A percentile compares a stretch with the other conserved stretches of the same genome.
phyloP scores from a whole-genome alignment of 2,113 vertebrate species.

The Aegithalos caudatus region DNA sequence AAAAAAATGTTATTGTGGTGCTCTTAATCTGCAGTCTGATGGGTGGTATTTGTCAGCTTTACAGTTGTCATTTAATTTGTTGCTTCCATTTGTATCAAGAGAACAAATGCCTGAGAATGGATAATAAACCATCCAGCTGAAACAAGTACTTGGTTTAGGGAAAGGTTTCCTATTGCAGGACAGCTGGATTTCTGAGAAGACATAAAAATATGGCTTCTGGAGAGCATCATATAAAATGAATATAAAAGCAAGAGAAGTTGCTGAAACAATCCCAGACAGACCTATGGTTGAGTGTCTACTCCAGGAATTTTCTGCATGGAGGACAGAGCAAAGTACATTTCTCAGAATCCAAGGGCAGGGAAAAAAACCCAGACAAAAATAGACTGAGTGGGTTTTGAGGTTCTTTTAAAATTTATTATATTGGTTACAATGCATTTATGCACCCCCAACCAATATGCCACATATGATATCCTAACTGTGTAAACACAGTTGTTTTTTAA shows the following conservation, averaged over 20 bases:
- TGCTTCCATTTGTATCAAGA: neutral
- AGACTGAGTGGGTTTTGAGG: neutral
- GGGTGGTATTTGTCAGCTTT: neutral
- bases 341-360: neutral
- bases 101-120: neutral
- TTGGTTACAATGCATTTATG: neutral
- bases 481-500: conserved; percentile 18
- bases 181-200: neutral
- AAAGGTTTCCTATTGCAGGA: neutral
- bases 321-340: neutral
- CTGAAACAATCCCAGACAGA: neutral
- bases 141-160: neutral
- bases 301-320: neutral
- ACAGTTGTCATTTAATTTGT: neutral
- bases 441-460: neutral
- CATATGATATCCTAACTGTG: neutral
- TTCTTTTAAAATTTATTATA: neutral
- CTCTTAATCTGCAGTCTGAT: neutral
- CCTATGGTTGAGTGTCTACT: neutral
- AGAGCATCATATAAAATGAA: neutral
- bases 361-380: neutral
- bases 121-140: neutral
- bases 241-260: neutral
- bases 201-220: neutral
- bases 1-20: neutral